Evolutionary conservation across 2,888 invertebrate species (phyloP).

Genomic region (Muscina levida): DNA sequence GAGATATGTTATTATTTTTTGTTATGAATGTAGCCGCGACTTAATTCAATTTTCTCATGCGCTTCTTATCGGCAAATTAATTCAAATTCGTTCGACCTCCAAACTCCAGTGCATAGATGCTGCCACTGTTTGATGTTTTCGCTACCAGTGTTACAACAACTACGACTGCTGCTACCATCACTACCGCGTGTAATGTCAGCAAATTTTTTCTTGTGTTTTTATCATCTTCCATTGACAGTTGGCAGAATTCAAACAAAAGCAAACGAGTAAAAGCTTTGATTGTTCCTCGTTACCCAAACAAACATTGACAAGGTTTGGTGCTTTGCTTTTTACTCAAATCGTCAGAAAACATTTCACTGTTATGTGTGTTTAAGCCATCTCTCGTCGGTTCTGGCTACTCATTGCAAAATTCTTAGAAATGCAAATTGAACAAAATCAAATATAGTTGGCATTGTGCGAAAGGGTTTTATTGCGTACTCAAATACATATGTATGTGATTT

Average conservation of each 20-base stretch:
- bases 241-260: constrained; percentile 52
- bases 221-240: constrained; percentile 59
- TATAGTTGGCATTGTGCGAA: constrained; percentile 27
- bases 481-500: background rate
- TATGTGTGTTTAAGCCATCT: constrained; percentile 41
- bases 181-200: constrained; percentile 53
- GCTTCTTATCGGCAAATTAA: too few relatives aligned
- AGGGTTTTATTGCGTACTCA: background rate
- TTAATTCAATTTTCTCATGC: too few relatives aligned
- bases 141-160: background rate
- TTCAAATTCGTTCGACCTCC: too few relatives aligned
- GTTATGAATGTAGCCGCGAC: too few relatives aligned
- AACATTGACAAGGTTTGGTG: constrained; percentile 1
- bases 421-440: constrained; percentile 53
- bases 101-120: background rate
- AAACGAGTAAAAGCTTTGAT: constrained; percentile 36
- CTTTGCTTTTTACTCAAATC: background rate
- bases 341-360: constrained; percentile 36
- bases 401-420: constrained; percentile 53
- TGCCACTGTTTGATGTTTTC: constrained; percentile 18
- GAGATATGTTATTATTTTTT: too few relatives aligned
- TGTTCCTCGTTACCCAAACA: constrained; percentile 36
- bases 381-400: background rate
- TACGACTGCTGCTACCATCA: constrained; percentile 11
- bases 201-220: constrained; percentile 57